Evolutionary conservation across 2,113 vertebrate genomes (phyloP).

Genomic region (Neotoma lepida): DNA sequence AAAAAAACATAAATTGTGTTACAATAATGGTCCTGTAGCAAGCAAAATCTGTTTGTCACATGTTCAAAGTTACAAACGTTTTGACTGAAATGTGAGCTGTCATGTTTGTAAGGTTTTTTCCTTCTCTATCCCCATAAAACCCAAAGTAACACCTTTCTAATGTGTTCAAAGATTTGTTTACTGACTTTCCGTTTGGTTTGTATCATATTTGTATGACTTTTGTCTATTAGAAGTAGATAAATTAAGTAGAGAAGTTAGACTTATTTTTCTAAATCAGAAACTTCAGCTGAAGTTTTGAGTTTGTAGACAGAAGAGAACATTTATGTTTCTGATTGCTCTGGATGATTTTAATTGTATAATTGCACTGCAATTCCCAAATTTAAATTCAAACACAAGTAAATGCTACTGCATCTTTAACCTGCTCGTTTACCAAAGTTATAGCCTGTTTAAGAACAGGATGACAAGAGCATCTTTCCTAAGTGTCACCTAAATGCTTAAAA

Average conservation of each 20-base stretch:
- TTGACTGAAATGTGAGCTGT: slow-evolving; percentile 72
- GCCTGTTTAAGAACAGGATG: slow-evolving; percentile 51
- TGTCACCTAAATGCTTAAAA: slow-evolving; percentile 36
- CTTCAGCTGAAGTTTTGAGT: slow-evolving; percentile 64
- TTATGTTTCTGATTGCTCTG: slow-evolving; percentile 59
- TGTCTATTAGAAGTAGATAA: slow-evolving; percentile 54
- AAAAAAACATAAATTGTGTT: slow-evolving; percentile 48
- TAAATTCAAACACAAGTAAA: slow-evolving; percentile 49
- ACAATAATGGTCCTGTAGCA: slow-evolving; percentile 47
- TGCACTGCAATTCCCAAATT: slow-evolving; percentile 49
- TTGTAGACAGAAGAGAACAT: slow-evolving; percentile 60
- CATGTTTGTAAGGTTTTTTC: slow-evolving; percentile 45
- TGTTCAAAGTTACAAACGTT: slow-evolving; percentile 65
- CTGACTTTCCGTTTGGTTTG: slow-evolving; percentile 41
- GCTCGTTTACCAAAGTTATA: slow-evolving; percentile 64
- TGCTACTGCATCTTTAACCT: slow-evolving; percentile 47
- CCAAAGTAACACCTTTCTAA: slow-evolving; percentile 58
- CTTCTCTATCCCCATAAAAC: background rate
- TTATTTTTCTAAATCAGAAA: slow-evolving; percentile 71
- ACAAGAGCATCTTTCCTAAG: slow-evolving; percentile 38
- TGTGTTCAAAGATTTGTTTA: slow-evolving; percentile 54
- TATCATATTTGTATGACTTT: slow-evolving; percentile 53
- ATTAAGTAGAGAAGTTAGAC: slow-evolving; percentile 48
- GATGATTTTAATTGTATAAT: slow-evolving; percentile 53
- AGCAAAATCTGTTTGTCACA: slow-evolving; percentile 45